A percentile compares a stretch with the other conserved stretches of the same genome.
Conservation (phyloP, 1,140 invertebrate species). For the Myzus persicae region DNA sequence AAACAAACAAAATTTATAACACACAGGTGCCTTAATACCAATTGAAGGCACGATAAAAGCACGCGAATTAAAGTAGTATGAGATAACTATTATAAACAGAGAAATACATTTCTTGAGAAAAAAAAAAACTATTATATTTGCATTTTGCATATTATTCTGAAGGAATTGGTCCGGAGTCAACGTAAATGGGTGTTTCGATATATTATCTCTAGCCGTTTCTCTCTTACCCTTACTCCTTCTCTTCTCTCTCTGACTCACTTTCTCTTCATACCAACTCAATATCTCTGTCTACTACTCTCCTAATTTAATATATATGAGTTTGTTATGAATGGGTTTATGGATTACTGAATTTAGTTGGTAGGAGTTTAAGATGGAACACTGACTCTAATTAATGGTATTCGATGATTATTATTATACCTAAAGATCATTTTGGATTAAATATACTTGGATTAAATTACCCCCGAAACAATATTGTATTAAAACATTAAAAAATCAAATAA, state of each 20-base stretch:
- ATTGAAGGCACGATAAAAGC: background rate
- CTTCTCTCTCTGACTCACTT: too few relatives aligned
- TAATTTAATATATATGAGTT: conserved; percentile 2
- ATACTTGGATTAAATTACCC: background rate
- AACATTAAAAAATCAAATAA: background rate
- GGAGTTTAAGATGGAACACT: background rate
- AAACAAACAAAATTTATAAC: background rate
- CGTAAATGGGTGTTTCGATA: background rate
- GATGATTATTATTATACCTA: background rate
- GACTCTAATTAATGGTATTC: background rate
- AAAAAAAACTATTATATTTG: background rate
- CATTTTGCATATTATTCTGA: background rate
- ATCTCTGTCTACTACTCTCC: background rate
- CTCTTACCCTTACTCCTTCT: background rate
- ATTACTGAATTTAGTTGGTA: background rate
- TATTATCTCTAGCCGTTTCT: background rate
- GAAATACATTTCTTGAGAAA: background rate
- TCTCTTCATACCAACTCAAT: background rate
- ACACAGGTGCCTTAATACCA: background rate
- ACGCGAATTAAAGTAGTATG: background rate
- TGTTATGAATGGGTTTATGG: background rate
- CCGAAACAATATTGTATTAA: background rate
- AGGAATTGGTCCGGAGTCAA: background rate
- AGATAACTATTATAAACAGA: background rate
- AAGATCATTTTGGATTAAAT: background rate